These are phyloP conservation scores for Schizaphis graminum DNA, from an alignment of 2,888 invertebrate genomes.

Conservation along the genomic window DNA sequence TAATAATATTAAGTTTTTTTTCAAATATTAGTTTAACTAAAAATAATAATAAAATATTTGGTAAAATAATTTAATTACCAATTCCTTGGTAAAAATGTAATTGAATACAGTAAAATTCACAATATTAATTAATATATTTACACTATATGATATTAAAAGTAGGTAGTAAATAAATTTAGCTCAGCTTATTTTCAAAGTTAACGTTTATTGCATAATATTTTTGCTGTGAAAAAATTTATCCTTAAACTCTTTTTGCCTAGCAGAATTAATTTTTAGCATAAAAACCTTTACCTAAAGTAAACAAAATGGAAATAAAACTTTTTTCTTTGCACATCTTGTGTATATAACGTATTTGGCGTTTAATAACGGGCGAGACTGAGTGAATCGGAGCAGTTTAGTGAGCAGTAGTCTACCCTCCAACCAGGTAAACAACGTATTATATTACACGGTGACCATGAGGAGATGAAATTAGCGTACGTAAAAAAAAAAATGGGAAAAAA, in stretches of 20 bases:
- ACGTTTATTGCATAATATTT: background rate
- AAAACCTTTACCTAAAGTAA: background rate
- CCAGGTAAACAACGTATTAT: background rate
- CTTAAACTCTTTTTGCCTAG: background rate
- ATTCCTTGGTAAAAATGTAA: background rate
- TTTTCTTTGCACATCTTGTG: background rate
- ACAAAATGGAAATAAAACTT: background rate
- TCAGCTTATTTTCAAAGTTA: background rate
- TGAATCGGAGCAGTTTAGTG: background rate
- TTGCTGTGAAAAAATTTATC: background rate
- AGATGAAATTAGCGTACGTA: background rate
- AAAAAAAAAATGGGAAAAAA: background rate
- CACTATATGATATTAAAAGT: background rate
- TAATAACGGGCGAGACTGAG: background rate
- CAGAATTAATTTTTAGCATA: background rate
- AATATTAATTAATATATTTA: background rate
- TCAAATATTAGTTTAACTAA: background rate
- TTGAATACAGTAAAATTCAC: background rate
- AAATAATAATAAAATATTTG: background rate
- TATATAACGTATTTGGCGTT: background rate
- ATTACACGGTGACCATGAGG: slow-evolving; percentile 19
- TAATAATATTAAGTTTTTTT: background rate
- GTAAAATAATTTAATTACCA: no score
- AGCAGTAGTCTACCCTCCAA: background rate
- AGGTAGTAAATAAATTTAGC: background rate